A percentile compares a stretch with the other conserved stretches of the same genome.
phyloP scores from a whole-genome alignment of 2,113 vertebrate species.

The Arvicanthis niloticus region DNA sequence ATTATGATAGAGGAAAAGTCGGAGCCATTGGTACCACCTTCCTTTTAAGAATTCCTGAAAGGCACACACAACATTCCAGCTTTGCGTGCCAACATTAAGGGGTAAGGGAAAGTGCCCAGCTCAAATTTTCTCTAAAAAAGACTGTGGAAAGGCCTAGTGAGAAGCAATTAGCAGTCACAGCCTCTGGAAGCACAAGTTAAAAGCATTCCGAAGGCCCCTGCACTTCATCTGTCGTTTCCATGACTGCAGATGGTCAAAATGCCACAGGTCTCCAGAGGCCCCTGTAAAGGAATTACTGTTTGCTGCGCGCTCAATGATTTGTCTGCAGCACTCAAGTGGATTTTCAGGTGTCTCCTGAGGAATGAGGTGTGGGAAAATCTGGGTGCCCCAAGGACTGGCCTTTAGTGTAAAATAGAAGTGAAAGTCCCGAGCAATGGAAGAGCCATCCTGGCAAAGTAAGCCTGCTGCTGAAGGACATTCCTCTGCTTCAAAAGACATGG shows the following conservation, averaged over 20 bases:
- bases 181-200: conserved; percentile 70
- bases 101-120: conserved; percentile 22
- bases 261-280: conserved; percentile 18
- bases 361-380: not conserved
- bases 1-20: not conserved
- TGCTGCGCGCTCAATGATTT: conserved; percentile 41
- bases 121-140: conserved; percentile 59
- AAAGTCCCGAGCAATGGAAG: not conserved
- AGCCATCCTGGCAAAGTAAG: not conserved
- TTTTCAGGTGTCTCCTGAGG: conserved; percentile 57
- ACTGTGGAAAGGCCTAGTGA: conserved; percentile 25
- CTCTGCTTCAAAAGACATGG: conserved; percentile 29
- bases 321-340: conserved; percentile 6
- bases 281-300: conserved; percentile 63
- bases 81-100: conserved; percentile 44
- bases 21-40: not conserved
- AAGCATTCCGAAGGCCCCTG: conserved; percentile 78
- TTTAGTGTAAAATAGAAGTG: not conserved
- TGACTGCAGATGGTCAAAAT: conserved; percentile 72
- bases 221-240: conserved; percentile 76
- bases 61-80: not conserved
- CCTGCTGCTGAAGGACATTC: not conserved
- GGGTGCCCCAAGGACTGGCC: not conserved
- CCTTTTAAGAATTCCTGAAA: conserved; percentile 45
- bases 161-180: conserved; percentile 79